Conservation (phyloP, 2,113 vertebrate species). For the Heliornis fulica region DNA sequence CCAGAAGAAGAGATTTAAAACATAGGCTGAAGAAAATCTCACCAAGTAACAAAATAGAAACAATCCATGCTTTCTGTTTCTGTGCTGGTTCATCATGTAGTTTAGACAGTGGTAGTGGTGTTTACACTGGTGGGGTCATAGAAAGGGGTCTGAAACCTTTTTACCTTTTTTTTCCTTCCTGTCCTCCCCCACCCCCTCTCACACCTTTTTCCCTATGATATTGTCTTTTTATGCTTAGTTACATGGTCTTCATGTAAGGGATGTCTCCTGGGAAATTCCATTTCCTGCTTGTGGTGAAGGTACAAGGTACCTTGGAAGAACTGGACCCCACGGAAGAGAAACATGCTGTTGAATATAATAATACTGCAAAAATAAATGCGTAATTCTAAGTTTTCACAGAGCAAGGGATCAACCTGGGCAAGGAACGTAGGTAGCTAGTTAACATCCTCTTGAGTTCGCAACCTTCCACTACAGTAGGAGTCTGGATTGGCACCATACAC, state of each 20-base stretch:
- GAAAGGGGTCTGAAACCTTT: not conserved
- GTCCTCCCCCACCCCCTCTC: no score
- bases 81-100: not conserved
- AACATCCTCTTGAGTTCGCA: not conserved
- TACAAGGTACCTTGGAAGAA: not conserved
- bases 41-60: not conserved
- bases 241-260: not conserved
- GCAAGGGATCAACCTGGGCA: not conserved
- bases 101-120: not conserved
- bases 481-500: not conserved
- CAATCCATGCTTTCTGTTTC: not conserved
- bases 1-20: not conserved
- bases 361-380: not conserved
- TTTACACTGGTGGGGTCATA: not conserved
- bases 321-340: not conserved
- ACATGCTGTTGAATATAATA: not conserved
- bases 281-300: not conserved
- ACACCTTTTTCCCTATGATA: no score
- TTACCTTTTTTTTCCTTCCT: no score
- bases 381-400: not conserved
- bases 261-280: not conserved
- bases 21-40: not conserved
- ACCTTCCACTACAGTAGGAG: not conserved
- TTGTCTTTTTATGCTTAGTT: not conserved
- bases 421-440: not conserved